Conservation (phyloP, 2,888 invertebrate genomes). For the Calliscelio sp. region DNA sequence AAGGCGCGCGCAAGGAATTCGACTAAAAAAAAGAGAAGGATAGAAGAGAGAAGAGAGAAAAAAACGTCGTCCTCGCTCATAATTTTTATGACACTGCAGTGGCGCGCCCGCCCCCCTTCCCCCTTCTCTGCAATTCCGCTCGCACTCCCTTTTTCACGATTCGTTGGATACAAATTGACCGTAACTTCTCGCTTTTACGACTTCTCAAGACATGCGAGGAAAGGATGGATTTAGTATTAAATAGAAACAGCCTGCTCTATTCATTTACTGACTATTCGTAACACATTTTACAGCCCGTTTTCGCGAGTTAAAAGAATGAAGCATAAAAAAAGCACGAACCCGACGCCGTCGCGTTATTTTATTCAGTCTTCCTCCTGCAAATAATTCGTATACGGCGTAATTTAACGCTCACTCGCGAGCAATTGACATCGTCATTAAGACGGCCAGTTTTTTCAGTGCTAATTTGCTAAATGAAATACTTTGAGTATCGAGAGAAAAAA, state of each 20-base stretch:
- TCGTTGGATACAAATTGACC: constrained; percentile 74
- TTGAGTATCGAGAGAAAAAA: no score
- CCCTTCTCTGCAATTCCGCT: constrained; percentile 19
- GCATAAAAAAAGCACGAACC: constrained; percentile 58
- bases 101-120: not conserved
- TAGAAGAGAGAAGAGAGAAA: no score
- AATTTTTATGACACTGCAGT: constrained; percentile 64
- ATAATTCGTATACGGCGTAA: constrained; percentile 48
- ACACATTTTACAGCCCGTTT: constrained; percentile 60
- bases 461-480: constrained; percentile 30
- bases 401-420: no score
- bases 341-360: constrained; percentile 46
- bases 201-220: constrained; percentile 69
- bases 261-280: constrained; percentile 69
- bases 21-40: no score
- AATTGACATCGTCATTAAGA: constrained; percentile 51
- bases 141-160: constrained; percentile 59
- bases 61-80: constrained; percentile 43
- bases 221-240: constrained; percentile 70
- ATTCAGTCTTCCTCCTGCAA: constrained; percentile 51
- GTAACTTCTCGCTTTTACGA: constrained; percentile 73
- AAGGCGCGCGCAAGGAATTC: no score
- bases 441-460: constrained; percentile 15
- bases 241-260: constrained; percentile 71
- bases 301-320: constrained; percentile 54